A percentile compares a stretch with the other conserved stretches of the same genome.
Conservation (phyloP, 2,888 invertebrate species). For the Thera obeliscata region DNA sequence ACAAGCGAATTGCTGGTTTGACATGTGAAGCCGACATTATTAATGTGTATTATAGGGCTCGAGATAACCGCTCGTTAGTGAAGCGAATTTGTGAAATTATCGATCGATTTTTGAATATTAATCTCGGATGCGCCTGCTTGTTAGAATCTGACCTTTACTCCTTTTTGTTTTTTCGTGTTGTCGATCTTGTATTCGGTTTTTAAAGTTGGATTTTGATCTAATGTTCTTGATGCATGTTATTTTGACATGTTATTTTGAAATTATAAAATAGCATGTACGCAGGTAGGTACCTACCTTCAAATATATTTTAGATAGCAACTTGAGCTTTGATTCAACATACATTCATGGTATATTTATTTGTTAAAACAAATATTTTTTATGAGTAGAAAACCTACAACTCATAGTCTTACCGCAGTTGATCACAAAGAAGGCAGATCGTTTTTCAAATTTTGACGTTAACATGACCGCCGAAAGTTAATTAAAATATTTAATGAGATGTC, state of each 20-base stretch:
- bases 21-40: conserved; percentile 77
- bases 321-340: too few relatives aligned
- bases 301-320: too few relatives aligned
- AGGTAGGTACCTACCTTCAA: too few relatives aligned
- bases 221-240: background rate
- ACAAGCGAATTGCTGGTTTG: conserved; percentile 76
- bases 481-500: conserved; percentile 80
- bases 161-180: conserved; percentile 35
- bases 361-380: too few relatives aligned
- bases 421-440: conserved; percentile 55
- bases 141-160: conserved; percentile 53
- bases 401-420: conserved; percentile 43
- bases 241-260: too few relatives aligned
- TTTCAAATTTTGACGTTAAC: conserved; percentile 70
- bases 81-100: conserved; percentile 80
- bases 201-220: conserved; percentile 15
- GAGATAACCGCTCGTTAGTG: conserved; percentile 72
- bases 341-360: too few relatives aligned
- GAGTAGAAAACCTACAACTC: too few relatives aligned
- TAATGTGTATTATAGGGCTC: conserved; percentile 81
- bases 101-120: conserved; percentile 75
- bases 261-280: too few relatives aligned
- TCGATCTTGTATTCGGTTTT: conserved; percentile 42
- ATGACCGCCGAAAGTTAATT: conserved; percentile 75
- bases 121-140: conserved; percentile 60